Conservation (phyloP, 92 coral and sea anemone genomes). For the Scolanthus callimorphus region DNA sequence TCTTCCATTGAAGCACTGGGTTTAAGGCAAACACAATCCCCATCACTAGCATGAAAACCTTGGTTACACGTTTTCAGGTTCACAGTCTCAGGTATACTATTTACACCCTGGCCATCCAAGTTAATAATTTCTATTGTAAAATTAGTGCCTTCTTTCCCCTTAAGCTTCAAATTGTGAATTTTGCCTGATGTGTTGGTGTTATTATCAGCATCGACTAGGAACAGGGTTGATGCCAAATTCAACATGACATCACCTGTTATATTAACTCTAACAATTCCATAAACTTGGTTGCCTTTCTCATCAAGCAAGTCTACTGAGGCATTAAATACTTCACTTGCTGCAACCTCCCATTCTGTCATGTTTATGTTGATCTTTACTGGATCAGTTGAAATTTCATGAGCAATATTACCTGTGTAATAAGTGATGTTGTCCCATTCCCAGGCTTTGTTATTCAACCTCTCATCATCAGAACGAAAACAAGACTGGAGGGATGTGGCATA, state of each 20-base stretch:
- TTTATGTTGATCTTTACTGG: constrained; percentile 24
- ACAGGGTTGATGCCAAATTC: constrained; percentile 45
- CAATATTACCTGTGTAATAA: neutral
- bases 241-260: constrained; percentile 1
- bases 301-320: constrained; percentile 24
- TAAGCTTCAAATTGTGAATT: constrained; percentile 14
- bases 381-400: constrained; percentile 43
- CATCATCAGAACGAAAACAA: constrained; percentile 18
- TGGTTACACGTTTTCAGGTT: constrained; percentile 12
- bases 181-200: constrained; percentile 1
- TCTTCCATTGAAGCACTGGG: neutral
- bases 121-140: constrained; percentile 31
- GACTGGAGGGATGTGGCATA: constrained; percentile 48
- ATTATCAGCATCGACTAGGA: constrained; percentile 23
- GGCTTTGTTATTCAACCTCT: constrained; percentile 5
- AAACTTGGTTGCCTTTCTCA: constrained; percentile 28
- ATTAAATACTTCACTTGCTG: constrained; percentile 38
- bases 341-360: constrained; percentile 16
- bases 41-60: constrained; percentile 18
- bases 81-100: constrained; percentile 18
- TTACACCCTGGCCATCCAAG: constrained; percentile 32
- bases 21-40: too few relatives aligned
- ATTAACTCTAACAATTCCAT: constrained; percentile 25
- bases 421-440: constrained; percentile 26
- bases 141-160: neutral